These are phyloP conservation scores for Micropterix aruncella DNA, from an alignment of 2,888 invertebrate species.

Conservation along the genomic window DNA sequence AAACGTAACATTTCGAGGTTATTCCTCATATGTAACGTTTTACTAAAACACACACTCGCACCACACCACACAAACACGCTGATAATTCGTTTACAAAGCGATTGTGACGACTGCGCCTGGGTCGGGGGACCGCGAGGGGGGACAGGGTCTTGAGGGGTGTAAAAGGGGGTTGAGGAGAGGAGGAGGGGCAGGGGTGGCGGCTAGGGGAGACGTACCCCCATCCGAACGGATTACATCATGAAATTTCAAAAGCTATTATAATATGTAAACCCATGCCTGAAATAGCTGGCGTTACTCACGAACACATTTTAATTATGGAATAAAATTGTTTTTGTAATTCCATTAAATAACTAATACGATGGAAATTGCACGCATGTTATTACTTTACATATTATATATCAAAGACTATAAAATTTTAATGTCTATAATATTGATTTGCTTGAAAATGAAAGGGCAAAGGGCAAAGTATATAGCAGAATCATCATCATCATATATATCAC, in stretches of 20 bases:
- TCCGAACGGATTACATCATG: neutral
- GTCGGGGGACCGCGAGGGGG: neutral
- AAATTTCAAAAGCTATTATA: neutral
- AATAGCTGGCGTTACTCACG: neutral
- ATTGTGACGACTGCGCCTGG: neutral
- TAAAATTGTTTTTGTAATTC: too few relatives aligned
- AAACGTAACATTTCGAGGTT: too few relatives aligned
- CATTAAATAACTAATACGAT: too few relatives aligned
- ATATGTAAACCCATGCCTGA: neutral
- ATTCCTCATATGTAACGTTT: too few relatives aligned
- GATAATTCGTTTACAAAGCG: neutral
- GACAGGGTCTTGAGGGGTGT: neutral
- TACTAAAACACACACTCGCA: neutral
- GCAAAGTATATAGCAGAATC: too few relatives aligned
- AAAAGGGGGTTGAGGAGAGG: neutral
- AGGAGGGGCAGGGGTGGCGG: neutral
- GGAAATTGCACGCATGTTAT: too few relatives aligned
- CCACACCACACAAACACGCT: neutral
- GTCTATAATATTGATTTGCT: too few relatives aligned
- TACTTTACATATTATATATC: too few relatives aligned
- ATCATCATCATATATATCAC: too few relatives aligned
- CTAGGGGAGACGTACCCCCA: neutral
- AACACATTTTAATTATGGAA: too few relatives aligned
- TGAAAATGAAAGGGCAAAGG: too few relatives aligned
- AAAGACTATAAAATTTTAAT: too few relatives aligned